These are phyloP conservation scores for Tringa solitaria DNA, from an alignment of 2,113 vertebrate species.

Conservation along the genomic window DNA sequence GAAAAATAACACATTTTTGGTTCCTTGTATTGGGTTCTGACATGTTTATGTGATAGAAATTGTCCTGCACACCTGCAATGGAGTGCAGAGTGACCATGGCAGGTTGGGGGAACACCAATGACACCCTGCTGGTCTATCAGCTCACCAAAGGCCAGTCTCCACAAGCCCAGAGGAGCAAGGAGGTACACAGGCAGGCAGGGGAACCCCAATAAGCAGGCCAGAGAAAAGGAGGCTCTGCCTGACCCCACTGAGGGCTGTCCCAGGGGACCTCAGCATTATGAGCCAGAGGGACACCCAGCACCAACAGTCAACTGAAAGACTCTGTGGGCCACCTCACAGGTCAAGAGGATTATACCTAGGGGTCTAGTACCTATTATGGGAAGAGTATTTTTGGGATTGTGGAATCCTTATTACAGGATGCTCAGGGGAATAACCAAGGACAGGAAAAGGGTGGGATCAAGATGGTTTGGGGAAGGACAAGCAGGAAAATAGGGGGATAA, in stretches of 20 bases:
- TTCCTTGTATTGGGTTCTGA: neutral
- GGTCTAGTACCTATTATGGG: neutral
- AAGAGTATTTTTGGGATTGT: neutral
- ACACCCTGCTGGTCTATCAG: neutral
- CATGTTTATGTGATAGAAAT: neutral
- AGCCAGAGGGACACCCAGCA: neutral
- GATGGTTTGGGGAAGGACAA: neutral
- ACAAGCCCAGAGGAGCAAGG: neutral
- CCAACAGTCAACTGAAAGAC: neutral
- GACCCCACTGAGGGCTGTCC: neutral
- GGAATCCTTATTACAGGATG: neutral
- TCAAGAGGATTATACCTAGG: neutral
- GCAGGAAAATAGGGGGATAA: neutral
- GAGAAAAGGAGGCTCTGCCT: neutral
- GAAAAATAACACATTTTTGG: neutral
- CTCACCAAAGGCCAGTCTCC: neutral
- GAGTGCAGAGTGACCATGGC: neutral
- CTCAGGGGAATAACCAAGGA: neutral
- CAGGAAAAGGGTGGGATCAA: neutral
- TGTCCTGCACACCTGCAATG: neutral
- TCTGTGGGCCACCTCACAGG: neutral
- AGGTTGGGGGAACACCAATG: neutral
- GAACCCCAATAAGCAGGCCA: neutral
- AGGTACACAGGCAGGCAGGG: rapidly evolving
- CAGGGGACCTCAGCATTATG: neutral